Percentiles rank a stretch among this genome's conserved stretches.
phyloP scores from a whole-genome alignment of 2,797 vertebrate genomes.

The Nasua narica region DNA sequence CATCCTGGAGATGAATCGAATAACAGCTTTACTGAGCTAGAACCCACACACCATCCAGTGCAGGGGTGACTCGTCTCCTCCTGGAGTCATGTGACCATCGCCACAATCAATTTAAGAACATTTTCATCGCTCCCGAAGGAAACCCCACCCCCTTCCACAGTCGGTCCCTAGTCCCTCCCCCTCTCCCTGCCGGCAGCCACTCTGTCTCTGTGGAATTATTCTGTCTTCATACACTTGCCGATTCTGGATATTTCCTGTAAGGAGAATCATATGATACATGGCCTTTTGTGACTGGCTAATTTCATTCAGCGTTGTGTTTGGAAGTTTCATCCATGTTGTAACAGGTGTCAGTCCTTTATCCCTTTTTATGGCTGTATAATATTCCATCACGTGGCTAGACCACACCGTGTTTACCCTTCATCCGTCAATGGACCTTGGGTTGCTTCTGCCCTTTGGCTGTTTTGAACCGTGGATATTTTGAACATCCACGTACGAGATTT shows the following conservation, averaged over 20 bases:
- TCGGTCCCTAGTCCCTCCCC: not conserved
- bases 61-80: not conserved
- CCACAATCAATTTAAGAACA: not conserved
- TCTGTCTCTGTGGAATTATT: not conserved
- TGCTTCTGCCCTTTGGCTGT: not conserved
- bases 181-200: not conserved
- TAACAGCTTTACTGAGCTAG: too few relatives aligned
- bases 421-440: too few relatives aligned
- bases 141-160: not conserved
- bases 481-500: not conserved
- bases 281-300: not conserved
- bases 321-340: not conserved
- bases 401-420: not conserved
- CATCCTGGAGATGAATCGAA: not conserved
- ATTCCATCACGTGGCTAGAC: not conserved
- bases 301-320: fast-evolving
- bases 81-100: fast-evolving
- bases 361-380: not conserved
- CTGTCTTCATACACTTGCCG: not conserved
- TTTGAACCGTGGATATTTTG: not conserved
- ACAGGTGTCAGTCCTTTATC: not conserved
- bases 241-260: not conserved
- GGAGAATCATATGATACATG: not conserved
- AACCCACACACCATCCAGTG: too few relatives aligned
- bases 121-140: not conserved